phyloP scores from a whole-genome alignment of 2,797 vertebrate genomes.

The Muscicapa striata region DNA sequence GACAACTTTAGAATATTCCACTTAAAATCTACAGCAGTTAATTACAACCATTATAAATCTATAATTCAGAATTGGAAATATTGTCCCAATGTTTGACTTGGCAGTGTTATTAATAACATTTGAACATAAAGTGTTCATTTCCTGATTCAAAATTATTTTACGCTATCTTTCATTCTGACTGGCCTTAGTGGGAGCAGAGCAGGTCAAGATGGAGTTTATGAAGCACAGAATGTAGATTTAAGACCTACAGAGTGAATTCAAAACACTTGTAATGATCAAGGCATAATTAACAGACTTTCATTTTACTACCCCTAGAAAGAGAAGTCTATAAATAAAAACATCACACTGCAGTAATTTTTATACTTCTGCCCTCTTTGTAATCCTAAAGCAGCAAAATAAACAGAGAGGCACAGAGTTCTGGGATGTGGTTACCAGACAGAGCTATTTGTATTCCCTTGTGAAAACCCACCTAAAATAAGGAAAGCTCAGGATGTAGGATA shows the following conservation, averaged over 20 bases:
- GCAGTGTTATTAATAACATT: neutral
- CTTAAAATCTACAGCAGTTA: neutral
- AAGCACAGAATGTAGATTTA: neutral
- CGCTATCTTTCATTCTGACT: neutral
- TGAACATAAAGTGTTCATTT: neutral
- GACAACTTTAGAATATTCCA: neutral
- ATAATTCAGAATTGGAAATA: neutral
- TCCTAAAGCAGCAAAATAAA: constrained; percentile 49
- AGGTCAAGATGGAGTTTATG: neutral
- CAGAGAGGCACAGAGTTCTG: neutral
- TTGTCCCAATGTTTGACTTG: neutral
- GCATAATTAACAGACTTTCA: constrained; percentile 31
- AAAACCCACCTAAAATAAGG: constrained; percentile 38
- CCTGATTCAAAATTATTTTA: constrained; percentile 26
- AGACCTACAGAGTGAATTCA: neutral
- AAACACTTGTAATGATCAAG: constrained; percentile 30
- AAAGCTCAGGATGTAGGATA: neutral
- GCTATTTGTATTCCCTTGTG: neutral
- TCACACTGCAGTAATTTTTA: constrained; percentile 17
- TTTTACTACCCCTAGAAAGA: constrained; percentile 57
- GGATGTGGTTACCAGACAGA: constrained; percentile 47
- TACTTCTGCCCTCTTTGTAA: constrained; percentile 36
- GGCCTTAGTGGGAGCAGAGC: neutral
- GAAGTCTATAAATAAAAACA: constrained; percentile 36
- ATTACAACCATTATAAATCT: neutral